Base-by-base conservation (phyloP, 2,888 invertebrate species). In the Aspidiotus rigidus region DNA sequence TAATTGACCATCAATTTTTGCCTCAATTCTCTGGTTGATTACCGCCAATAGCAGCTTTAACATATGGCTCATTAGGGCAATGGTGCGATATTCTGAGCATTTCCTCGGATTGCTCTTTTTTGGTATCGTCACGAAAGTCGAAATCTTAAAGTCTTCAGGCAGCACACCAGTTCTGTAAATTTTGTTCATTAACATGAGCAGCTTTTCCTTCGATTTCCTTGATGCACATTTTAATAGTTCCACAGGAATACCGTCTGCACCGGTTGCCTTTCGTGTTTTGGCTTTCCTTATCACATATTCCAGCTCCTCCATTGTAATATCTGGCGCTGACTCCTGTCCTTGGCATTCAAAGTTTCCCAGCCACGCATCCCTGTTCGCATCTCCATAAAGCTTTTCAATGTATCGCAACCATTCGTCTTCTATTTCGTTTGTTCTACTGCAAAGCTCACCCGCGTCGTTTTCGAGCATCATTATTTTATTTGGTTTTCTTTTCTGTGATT, bases 61-160 rank as follows among this genome's bases (percentile, higher is more conserved):
- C 10, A 71, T 61, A 42, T 74, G 72, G 64, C 71, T 72, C 72
- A 74, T 73, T 13, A 73, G 69, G 53, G 66, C 70, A 54, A 74
- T 74, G 39, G 69, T 69, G 49, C 74, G 39, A 59, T 72, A 44
- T 11, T 44, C 49, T 11, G 11, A 44, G 49, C 49, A 44, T 44
- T 44, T 44, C 49, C 11, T 44, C 11, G 49, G 49, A 44, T 44
- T 44, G 11, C 11, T 44, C 49, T 44, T 44, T 44, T 44, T 44
- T 8, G 49, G n/a, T n/a, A n/a, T n/a, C n/a, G 49, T 44, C 49
- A 44, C 49, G 11, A 44, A 44, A n/a, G n/a, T n/a, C 11, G 49
- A 44, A 11, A 44, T 44, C 49, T 44, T 44, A 11, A 44, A 44
- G 11, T 44, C 49, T 11, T 44, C 49, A 11, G 49, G 49, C 49